phyloP scores from a whole-genome alignment of 35 echinoderm and acorn worm species.

The Chiridota heheva region DNA sequence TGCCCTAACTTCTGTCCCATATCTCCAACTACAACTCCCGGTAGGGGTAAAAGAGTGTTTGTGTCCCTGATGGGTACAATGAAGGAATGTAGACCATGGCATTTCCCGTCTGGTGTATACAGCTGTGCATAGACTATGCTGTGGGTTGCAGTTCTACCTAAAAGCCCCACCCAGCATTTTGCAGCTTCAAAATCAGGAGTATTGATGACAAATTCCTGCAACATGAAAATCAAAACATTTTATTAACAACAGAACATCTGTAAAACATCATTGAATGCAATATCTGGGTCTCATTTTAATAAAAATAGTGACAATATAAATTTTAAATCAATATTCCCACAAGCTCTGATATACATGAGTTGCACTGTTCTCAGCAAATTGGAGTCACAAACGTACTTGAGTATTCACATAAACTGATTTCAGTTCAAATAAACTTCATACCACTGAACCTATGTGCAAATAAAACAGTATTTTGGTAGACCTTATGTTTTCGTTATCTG shows the following conservation, averaged over 20 bases:
- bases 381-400: neutral
- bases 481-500: no score
- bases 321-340: neutral
- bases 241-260: neutral
- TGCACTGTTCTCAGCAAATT: neutral
- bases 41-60: constrained; percentile 53
- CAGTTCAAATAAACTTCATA: no score
- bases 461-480: no score
- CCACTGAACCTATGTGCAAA: no score
- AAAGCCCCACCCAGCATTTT: constrained; percentile 88
- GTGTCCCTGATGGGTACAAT: constrained; percentile 81
- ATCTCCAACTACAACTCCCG: constrained; percentile 87
- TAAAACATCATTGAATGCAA: neutral
- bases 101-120: constrained; percentile 81
- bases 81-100: constrained; percentile 86
- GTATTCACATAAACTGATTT: neutral
- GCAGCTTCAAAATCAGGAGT: constrained; percentile 96
- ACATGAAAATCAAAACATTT: neutral
- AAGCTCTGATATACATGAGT: neutral
- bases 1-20: constrained; percentile 90
- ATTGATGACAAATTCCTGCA: constrained; percentile 83
- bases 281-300: neutral
- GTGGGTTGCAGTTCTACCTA: constrained; percentile 95
- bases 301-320: neutral
- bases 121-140: constrained; percentile 87